Evolutionary conservation across 2,113 vertebrate genomes (phyloP).

Genomic region (Camelus bactrianus): DNA sequence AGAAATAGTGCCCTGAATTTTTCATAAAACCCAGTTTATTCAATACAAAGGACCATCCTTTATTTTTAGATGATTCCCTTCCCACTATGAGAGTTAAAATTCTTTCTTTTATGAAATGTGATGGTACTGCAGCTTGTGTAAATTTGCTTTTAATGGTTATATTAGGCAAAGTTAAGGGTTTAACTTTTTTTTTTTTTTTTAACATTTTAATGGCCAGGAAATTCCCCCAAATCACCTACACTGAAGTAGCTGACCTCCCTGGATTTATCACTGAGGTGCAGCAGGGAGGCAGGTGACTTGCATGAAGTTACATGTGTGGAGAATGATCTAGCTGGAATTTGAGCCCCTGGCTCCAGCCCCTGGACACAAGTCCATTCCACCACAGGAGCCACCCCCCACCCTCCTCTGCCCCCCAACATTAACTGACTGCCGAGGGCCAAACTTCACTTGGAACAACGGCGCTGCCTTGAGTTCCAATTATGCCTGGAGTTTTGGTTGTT

Average conservation of each 20-base stretch:
- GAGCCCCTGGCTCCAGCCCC: background rate
- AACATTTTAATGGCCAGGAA: background rate
- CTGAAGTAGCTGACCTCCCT: background rate
- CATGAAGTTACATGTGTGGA: background rate
- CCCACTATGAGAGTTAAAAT: background rate
- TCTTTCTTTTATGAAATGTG: conserved; percentile 22
- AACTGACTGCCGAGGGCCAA: background rate
- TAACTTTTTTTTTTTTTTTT: background rate
- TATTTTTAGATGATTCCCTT: background rate
- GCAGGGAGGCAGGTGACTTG: background rate
- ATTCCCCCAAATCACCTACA: background rate
- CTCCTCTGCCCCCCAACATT: too few species aligned
- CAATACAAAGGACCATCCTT: background rate
- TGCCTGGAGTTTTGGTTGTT: background rate
- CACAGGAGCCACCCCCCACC: rapidly evolving
- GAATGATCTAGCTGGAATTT: background rate
- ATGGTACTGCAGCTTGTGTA: background rate
- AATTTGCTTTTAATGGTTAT: conserved; percentile 2
- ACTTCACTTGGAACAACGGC: background rate
- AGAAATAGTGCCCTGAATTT: background rate
- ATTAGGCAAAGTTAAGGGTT: background rate
- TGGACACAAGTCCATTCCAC: background rate
- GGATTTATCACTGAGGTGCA: background rate
- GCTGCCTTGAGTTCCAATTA: background rate
- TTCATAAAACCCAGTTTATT: background rate